These are phyloP conservation scores for Clanis bilineata DNA, from an alignment of 2,888 invertebrate genomes.

Conservation along the genomic window DNA sequence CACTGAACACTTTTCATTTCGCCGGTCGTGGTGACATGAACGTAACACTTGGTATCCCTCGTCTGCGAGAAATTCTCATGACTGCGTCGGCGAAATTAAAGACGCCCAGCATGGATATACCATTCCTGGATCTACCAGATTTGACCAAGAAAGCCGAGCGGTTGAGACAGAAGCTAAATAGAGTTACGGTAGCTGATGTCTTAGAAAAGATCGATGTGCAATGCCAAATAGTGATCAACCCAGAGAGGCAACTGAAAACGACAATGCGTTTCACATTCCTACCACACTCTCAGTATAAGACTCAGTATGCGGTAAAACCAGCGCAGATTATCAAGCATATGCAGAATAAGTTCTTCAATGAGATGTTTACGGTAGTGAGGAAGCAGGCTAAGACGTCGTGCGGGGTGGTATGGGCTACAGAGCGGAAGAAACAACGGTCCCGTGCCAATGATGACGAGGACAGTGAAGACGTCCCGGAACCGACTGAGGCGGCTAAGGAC, in stretches of 20 bases:
- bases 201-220: slow-evolving; percentile 86
- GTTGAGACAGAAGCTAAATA: slow-evolving; percentile 87
- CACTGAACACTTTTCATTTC: slow-evolving; percentile 99
- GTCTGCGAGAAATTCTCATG: slow-evolving; percentile 98
- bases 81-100: slow-evolving; percentile 95
- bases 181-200: slow-evolving; percentile 90
- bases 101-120: slow-evolving; percentile 98
- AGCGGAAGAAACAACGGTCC: slow-evolving; percentile 61
- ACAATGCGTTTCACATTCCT: slow-evolving; percentile 88
- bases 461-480: slow-evolving; percentile 48
- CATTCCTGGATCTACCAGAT: slow-evolving; percentile 83
- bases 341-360: slow-evolving; percentile 86
- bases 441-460: slow-evolving; percentile 65
- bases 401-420: slow-evolving; percentile 75
- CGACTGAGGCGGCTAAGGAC: slow-evolving; percentile 42
- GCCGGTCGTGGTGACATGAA: slow-evolving; percentile 99
- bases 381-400: slow-evolving; percentile 81
- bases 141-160: slow-evolving; percentile 84
- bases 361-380: slow-evolving; percentile 84
- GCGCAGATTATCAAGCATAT: slow-evolving; percentile 87
- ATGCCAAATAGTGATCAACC: slow-evolving; percentile 80
- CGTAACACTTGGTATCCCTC: slow-evolving; percentile 99
- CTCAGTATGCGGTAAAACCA: slow-evolving; percentile 87
- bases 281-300: slow-evolving; percentile 87
- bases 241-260: slow-evolving; percentile 84